Evolutionary conservation across 1,140 invertebrate species (phyloP), one percentile per base, ranked within the genome.

Genomic region (Pseudomyrmex sp.): DNA sequence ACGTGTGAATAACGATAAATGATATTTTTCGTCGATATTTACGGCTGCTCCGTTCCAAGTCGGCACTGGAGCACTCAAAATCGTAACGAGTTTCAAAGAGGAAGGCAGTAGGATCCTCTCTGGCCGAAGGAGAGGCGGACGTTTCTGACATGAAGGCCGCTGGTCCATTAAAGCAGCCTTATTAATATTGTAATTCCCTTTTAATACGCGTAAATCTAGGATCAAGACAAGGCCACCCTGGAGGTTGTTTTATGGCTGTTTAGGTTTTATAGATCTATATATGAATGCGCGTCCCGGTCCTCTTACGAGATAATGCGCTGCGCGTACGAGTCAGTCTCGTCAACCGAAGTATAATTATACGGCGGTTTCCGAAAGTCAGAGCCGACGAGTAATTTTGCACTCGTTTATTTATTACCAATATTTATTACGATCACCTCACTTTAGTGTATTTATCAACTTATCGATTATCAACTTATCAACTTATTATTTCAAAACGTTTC

Each of bases 201-300:
- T 90, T 91, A 91, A 92, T 92, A 91, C 89, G 82, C 90, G 90
- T 92, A 91, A 92, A 92, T 92, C 90, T 91, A 90, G 77, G 46
- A 84, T 86, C 83, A 15, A 50, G 91, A 92, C 91, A 92, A 92
- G 91, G 88, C 91, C 91, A 91, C 91, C 91, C 84, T 54, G 87
- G 63, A 88, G 88, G 73, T 84, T 86, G 84, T 89, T 92, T 92
- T 92, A 92, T 89, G 86, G 75, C 18, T 50, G 48, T 54, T 73
- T 58, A 62, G 20, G 62, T 89, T 91, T 88, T 90, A 89, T 86
- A 89, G 83, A 90, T 87, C 82, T 48, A 20, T 77, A 23, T 62
- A 23, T 62, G 66, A 26, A 70, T 82, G 74, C 61, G 74, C 61
- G 23, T 35, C 35, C 20, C 58, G 20, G 20, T 83, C 12, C 44